These are phyloP conservation scores for Macroglossus sobrinus DNA, from an alignment of 2,113 vertebrate species.

Conservation along the genomic window DNA sequence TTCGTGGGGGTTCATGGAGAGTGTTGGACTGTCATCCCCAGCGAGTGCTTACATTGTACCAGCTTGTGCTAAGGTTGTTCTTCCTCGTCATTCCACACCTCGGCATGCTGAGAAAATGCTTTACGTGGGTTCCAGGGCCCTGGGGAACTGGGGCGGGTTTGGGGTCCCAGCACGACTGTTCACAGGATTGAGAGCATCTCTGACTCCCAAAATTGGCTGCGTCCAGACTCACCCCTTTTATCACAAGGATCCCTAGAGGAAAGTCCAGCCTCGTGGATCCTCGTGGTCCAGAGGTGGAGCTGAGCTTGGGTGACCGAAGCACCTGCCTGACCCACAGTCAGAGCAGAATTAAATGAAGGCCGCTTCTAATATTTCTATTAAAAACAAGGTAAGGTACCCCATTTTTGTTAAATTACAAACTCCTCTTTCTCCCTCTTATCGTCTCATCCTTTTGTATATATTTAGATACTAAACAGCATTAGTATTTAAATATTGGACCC, in stretches of 20 bases:
- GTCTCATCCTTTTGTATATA: background rate
- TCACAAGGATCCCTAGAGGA: background rate
- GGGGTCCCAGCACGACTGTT: background rate
- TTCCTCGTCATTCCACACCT: background rate
- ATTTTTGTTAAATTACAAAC: background rate
- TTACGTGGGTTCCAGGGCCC: too few species aligned
- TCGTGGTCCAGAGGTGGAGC: background rate
- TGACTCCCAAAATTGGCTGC: background rate
- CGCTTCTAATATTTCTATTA: background rate
- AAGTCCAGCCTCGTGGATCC: background rate
- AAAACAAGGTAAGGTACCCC: background rate
- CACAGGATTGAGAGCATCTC: too few species aligned
- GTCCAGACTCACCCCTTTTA: background rate
- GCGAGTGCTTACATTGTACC: fast-evolving
- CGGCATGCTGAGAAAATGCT: background rate
- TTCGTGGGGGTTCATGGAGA: background rate
- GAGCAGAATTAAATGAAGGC: background rate
- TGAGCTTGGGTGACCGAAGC: background rate
- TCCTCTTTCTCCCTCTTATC: background rate
- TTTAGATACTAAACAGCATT: background rate
- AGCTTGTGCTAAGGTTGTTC: background rate
- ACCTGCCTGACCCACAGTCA: background rate
- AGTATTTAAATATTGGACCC: background rate
- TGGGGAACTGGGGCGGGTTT: background rate
- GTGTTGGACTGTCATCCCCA: background rate